phyloP scores from a whole-genome alignment of 2,888 invertebrate species.

The Melipona beecheii region DNA sequence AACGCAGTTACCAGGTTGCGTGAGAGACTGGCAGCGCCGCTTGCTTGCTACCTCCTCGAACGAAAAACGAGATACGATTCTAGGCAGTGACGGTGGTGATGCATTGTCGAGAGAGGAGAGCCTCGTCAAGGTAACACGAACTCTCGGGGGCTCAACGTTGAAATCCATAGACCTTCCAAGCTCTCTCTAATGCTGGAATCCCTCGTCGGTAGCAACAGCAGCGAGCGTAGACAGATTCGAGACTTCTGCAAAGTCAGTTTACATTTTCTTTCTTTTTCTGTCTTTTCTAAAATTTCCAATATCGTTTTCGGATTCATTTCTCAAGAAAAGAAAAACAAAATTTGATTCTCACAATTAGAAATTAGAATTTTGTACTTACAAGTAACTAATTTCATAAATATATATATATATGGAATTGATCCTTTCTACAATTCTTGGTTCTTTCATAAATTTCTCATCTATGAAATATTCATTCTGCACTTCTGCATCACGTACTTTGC shows the following conservation, averaged over 20 bases:
- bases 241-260: not conserved
- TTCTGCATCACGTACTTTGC: not conserved
- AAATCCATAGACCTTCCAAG: slow-evolving; percentile 45
- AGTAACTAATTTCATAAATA: no score
- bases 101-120: slow-evolving; percentile 55
- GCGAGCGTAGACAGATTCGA: not conserved
- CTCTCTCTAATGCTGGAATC: slow-evolving; percentile 28
- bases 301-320: not conserved
- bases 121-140: slow-evolving; percentile 57
- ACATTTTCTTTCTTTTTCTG: not conserved
- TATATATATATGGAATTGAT: no score
- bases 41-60: slow-evolving; percentile 13
- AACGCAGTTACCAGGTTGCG: slow-evolving; percentile 54
- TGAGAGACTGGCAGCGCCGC: slow-evolving; percentile 45
- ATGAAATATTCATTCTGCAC: no score
- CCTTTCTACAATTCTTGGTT: no score
- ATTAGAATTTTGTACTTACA: no score
- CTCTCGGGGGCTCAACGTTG: slow-evolving; percentile 26
- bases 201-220: slow-evolving; percentile 18
- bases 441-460: no score
- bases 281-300: not conserved
- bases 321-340: no score
- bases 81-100: slow-evolving; percentile 53
- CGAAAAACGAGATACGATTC: slow-evolving; percentile 58
- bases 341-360: no score